These are phyloP conservation scores for Riparia riparia DNA, from an alignment of 2,113 vertebrate species.

Conservation along the genomic window DNA sequence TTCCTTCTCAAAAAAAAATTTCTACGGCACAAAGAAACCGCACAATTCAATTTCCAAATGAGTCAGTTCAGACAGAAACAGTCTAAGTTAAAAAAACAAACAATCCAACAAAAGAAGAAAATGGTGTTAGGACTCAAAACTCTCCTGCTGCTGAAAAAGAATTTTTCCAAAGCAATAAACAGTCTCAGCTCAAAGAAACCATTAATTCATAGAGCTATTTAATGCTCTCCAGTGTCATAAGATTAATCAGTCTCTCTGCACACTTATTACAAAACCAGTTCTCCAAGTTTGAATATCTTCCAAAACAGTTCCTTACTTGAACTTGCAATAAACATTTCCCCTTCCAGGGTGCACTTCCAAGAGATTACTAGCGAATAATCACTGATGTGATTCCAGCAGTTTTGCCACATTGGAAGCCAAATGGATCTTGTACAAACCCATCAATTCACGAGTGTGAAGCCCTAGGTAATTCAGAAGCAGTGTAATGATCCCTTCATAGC, in stretches of 20 bases:
- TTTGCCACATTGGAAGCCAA: not conserved
- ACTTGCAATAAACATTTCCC: conserved; percentile 13
- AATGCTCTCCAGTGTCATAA: not conserved
- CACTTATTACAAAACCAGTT: not conserved
- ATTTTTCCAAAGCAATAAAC: not conserved
- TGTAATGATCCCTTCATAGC: not conserved
- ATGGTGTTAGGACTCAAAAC: not conserved
- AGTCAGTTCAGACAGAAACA: conserved; percentile 26
- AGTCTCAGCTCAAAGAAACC: not conserved
- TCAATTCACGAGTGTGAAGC: not conserved
- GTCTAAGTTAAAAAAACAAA: conserved; percentile 21
- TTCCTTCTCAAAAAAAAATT: conserved; percentile 7
- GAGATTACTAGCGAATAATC: not conserved
- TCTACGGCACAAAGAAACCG: not conserved
- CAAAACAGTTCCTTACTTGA: conserved; percentile 25
- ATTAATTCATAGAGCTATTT: not conserved
- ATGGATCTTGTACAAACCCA: not conserved
- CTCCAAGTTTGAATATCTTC: not conserved
- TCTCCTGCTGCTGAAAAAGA: not conserved
- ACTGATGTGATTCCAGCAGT: not conserved
- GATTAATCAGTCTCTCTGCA: not conserved
- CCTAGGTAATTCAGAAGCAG: not conserved
- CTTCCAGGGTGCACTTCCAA: not conserved
- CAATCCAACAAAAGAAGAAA: not conserved
- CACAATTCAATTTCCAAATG: conserved; percentile 20